phyloP scores from a whole-genome alignment of 2,797 vertebrate genomes.

The Takifugu ocellatus region DNA sequence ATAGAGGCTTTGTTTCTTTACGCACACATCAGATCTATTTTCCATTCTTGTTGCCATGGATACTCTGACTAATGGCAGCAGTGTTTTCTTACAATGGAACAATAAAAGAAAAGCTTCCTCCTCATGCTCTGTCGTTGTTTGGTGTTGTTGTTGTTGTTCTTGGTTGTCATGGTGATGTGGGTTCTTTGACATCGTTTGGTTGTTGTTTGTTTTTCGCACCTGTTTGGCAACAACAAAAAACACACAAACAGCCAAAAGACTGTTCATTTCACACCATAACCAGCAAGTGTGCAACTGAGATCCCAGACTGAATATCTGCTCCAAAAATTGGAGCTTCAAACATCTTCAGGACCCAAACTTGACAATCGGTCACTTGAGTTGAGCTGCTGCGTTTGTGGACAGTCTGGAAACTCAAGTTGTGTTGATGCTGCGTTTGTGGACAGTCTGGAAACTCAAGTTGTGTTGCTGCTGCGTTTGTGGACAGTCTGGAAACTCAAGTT shows the following conservation, averaged over 20 bases:
- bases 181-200: conserved; percentile 73
- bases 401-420: no score
- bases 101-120: conserved; percentile 72
- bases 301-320: conserved; percentile 74
- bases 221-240: conserved; percentile 82
- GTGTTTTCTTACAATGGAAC: conserved; percentile 73
- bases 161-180: conserved; percentile 71
- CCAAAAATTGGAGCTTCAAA: no score
- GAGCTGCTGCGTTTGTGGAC: conserved; percentile 69
- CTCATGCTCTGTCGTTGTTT: conserved; percentile 68
- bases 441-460: no score
- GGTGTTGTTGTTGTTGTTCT: conserved; percentile 53
- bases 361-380: neutral
- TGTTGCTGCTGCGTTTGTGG: conserved; percentile 78
- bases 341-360: no score
- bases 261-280: conserved; percentile 95
- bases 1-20: conserved; percentile 81
- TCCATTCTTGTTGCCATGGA: conserved; percentile 71
- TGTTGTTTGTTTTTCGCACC: conserved; percentile 85
- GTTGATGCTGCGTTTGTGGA: no score
- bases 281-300: conserved; percentile 90
- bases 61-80: conserved; percentile 65
- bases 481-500: no score
- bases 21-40: conserved; percentile 77
- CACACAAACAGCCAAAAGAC: conserved; percentile 82